Evolutionary conservation across 1,140 invertebrate species (phyloP).

Genomic region (Anastatus disparis): DNA sequence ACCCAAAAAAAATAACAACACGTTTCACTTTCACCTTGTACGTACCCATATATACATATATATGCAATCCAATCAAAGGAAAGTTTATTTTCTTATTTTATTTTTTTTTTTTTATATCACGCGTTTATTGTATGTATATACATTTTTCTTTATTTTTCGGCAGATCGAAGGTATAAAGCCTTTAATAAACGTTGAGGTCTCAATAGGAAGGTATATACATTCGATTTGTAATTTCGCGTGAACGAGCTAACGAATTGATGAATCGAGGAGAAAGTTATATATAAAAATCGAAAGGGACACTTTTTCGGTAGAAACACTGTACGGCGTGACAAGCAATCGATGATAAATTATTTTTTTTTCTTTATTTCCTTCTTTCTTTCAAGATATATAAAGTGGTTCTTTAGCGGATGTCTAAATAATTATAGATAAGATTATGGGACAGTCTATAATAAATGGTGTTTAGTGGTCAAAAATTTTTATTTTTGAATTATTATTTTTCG

Average conservation of each 20-base stretch:
- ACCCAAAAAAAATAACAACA: no score
- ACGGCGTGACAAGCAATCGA: background rate
- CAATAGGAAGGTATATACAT: background rate
- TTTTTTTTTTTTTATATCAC: constrained; percentile 5
- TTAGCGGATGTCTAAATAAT: no score
- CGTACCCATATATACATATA: no score
- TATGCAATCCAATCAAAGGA: constrained; percentile 1
- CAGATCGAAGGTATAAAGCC: background rate
- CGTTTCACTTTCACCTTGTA: constrained; percentile 3
- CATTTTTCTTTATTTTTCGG: constrained; percentile 18
- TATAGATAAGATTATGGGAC: background rate
- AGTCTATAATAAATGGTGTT: background rate
- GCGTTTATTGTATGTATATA: no score
- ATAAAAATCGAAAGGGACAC: background rate
- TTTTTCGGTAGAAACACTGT: no score
- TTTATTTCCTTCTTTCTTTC: no score
- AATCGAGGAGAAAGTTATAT: constrained; percentile 18
- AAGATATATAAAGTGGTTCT: no score
- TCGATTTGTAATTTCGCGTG: constrained; percentile 12
- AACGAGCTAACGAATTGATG: background rate
- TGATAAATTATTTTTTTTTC: constrained; percentile 8
- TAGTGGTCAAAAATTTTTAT: no score
- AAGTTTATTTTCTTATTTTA: constrained; percentile 24
- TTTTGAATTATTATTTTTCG: no score
- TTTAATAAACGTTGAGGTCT: background rate